Base-by-base conservation (phyloP, 2,888 invertebrate species). In the Microplitis manilae region DNA sequence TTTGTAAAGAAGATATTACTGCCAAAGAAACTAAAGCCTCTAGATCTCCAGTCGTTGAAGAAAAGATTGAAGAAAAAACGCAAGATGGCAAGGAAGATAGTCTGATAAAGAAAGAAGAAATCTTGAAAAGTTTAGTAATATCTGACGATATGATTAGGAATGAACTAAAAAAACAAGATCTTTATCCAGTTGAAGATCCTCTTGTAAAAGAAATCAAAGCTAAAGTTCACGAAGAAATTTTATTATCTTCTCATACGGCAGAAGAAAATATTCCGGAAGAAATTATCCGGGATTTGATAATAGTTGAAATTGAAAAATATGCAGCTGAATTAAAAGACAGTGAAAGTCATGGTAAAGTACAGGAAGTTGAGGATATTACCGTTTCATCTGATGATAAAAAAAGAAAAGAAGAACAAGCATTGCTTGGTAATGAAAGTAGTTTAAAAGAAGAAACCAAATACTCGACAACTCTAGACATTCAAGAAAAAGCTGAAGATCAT, bases 261-360 rank as follows among this genome's bases (percentile, higher is more conserved):
- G 59, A 77, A 67, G 75, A 77, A 60, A 61, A 71, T 59, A 69
- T 77, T 40, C 60, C n/a, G 1, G 77, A 41, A 7, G 77, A 76
- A 17, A 65, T 70, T 59, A 60, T 67, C 20, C 17, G 64, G 41
- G 77, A 75, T 13, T 79, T 79, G n/a, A 68, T 68, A 17, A 13
- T 41, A n/a, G 50, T 62, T 30, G 2, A 79, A 79, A 73, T 71
- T 59, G 17, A 73, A 20, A 74, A 74, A 30, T 30, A 30, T 30
- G 30, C 30, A 30, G 30, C 30, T 30, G 30, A 30, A 30, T 79
- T 39, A 69, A 75, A 38, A 67, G 38, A 50, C 41, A 77, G 8
- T 60, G 30, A 20, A 20, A 68, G 50, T 73, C 70, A 60, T 41
- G 30, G 2, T 30, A 30, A 30, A 30, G 30, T 4, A 30, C 30